These are phyloP conservation scores for Hydractinia symbiolongicarpus DNA, from an alignment of 30 jellyfish, hydroid and myxozoan species.

Conservation along the genomic window DNA sequence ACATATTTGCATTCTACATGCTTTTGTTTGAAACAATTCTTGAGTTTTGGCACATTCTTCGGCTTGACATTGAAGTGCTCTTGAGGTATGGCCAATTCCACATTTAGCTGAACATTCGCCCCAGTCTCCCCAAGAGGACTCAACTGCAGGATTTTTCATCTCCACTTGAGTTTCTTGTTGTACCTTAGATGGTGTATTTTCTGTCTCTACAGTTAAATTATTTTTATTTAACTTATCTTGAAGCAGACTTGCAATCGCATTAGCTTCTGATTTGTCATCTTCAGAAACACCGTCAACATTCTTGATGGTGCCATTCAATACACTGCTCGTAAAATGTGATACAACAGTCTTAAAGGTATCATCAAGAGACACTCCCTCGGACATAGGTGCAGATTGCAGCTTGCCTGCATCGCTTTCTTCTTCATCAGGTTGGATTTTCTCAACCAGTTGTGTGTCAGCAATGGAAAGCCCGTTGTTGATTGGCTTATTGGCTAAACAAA, in stretches of 20 bases:
- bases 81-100: constrained; percentile 55
- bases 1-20: constrained; percentile 48
- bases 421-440: no score
- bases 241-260: constrained; percentile 1
- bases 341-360: not conserved
- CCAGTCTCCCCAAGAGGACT: constrained; percentile 58
- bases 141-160: not conserved
- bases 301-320: not conserved
- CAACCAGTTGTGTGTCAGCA: no score
- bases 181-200: not conserved
- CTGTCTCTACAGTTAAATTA: not conserved
- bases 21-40: constrained; percentile 49
- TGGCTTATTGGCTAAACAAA: no score
- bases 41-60: constrained; percentile 36
- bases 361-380: not conserved
- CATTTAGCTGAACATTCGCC: constrained; percentile 50
- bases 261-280: constrained; percentile 1
- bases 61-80: constrained; percentile 49
- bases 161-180: not conserved
- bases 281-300: not conserved
- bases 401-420: no score
- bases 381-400: no score
- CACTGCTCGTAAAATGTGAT: not conserved
- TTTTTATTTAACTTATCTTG: not conserved
- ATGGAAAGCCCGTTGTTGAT: no score